Conservation (phyloP, 2,797 vertebrate species). For the Eurystomus glaucurus region DNA sequence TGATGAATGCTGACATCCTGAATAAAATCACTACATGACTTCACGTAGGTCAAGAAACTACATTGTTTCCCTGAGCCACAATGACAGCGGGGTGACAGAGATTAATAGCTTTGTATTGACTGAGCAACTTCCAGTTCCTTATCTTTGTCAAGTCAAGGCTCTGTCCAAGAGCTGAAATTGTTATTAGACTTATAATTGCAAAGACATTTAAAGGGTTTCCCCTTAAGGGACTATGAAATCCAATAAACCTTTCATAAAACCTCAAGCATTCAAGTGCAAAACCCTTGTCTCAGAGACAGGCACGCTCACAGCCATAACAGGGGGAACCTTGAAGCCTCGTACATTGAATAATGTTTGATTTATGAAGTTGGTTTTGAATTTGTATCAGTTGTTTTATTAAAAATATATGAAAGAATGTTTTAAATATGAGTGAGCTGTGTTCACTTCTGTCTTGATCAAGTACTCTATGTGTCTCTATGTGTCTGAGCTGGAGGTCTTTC, state of each 20-base stretch:
- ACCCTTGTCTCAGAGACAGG: conserved; percentile 76
- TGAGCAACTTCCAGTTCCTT: conserved; percentile 93
- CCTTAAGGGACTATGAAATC: conserved; percentile 95
- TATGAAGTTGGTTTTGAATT: conserved; percentile 90
- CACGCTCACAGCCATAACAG: conserved; percentile 73
- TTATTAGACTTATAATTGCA: conserved; percentile 99
- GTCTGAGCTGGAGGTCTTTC: conserved; percentile 62
- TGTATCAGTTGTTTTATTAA: conserved; percentile 92
- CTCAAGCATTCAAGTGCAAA: conserved; percentile 82
- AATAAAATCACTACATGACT: conserved; percentile 87
- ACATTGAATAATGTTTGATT: conserved; percentile 91
- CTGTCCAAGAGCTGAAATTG: conserved; percentile 90
- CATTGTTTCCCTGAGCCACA: conserved; percentile 87
- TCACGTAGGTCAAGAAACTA: conserved; percentile 89
- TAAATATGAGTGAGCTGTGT: conserved; percentile 84
- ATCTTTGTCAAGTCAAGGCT: conserved; percentile 92
- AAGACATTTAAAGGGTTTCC: conserved; percentile 97
- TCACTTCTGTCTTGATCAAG: conserved; percentile 67
- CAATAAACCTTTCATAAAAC: conserved; percentile 96
- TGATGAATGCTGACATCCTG: conserved; percentile 89
- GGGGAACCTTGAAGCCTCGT: conserved; percentile 85
- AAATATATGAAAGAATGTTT: conserved; percentile 90
- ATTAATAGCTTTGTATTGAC: conserved; percentile 95
- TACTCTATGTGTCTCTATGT: not conserved
- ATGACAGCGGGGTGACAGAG: conserved; percentile 93